Evolutionary conservation across 1,140 invertebrate genomes (phyloP).

Genomic region (Drosophila bocqueti): DNA sequence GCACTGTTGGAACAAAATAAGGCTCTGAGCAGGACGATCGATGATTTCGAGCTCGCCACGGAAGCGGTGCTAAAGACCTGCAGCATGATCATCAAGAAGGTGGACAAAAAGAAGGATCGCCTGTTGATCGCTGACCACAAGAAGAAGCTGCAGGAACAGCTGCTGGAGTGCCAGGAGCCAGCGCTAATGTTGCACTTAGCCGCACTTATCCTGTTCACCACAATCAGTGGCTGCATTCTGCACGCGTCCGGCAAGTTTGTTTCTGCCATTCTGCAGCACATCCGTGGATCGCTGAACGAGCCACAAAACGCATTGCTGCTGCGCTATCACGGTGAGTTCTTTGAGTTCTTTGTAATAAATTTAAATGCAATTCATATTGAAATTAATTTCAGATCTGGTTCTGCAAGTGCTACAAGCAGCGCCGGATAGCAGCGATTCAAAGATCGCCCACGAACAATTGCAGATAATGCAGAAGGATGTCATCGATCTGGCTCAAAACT

Average conservation of each 20-base stretch:
- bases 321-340: slow-evolving; percentile 90
- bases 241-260: slow-evolving; percentile 97
- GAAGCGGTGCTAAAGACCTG: slow-evolving; percentile 90
- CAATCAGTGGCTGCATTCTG: slow-evolving; percentile 91
- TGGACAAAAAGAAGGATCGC: slow-evolving; percentile 95
- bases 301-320: slow-evolving; percentile 88
- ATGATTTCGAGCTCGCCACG: slow-evolving; percentile 91
- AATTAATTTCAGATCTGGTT: slow-evolving; percentile 86
- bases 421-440: slow-evolving; percentile 82
- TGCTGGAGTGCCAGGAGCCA: slow-evolving; percentile 90
- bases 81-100: slow-evolving; percentile 94
- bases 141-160: slow-evolving; percentile 92
- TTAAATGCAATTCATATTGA: neutral
- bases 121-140: slow-evolving; percentile 91
- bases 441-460: slow-evolving; percentile 82
- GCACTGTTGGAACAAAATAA: slow-evolving; percentile 88
- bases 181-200: slow-evolving; percentile 94
- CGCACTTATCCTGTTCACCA: slow-evolving; percentile 92
- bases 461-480: slow-evolving; percentile 84
- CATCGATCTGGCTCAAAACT: slow-evolving; percentile 86
- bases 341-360: neutral
- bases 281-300: slow-evolving; percentile 89
- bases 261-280: slow-evolving; percentile 90
- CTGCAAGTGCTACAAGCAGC: slow-evolving; percentile 87
- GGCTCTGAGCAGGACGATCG: slow-evolving; percentile 88